A percentile compares a stretch with the other conserved stretches of the same genome.
phyloP scores from a whole-genome alignment of 2,797 vertebrate genomes.

The Acrossocheilus fasciatus region DNA sequence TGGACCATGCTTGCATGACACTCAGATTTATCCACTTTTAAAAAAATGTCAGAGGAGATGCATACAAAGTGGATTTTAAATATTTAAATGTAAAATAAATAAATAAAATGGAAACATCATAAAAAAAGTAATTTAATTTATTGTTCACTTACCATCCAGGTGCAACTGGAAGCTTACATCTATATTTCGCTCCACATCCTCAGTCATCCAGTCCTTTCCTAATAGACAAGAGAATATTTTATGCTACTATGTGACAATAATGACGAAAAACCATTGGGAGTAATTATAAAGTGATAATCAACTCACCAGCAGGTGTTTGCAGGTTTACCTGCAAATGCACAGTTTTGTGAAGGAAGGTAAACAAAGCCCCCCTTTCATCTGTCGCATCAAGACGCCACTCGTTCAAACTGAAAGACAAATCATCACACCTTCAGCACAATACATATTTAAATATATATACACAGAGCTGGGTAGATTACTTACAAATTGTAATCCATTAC shows the following conservation, averaged over 20 bases:
- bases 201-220: slow-evolving; percentile 58
- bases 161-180: slow-evolving; percentile 69
- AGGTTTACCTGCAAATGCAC: slow-evolving; percentile 71
- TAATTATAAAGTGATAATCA: background rate
- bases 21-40: slow-evolving; percentile 68
- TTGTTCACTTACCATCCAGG: slow-evolving; percentile 73
- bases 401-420: slow-evolving; percentile 70
- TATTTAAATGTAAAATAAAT: background rate
- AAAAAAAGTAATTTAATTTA: background rate
- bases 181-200: slow-evolving; percentile 65
- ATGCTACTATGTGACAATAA: slow-evolving; percentile 9
- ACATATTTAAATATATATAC: too few species aligned
- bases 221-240: slow-evolving; percentile 27
- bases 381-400: slow-evolving; percentile 75
- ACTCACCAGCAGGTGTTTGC: slow-evolving; percentile 67
- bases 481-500: too few species aligned
- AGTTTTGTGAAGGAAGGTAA: slow-evolving; percentile 76
- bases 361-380: slow-evolving; percentile 59
- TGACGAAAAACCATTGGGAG: background rate
- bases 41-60: background rate
- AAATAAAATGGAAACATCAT: background rate
- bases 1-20: slow-evolving; percentile 73
- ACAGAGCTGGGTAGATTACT: too few species aligned
- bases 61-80: background rate
- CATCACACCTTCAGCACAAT: background rate